Evolutionary conservation across 2,797 vertebrate genomes (phyloP).

Genomic region (Sarcophilus harrisii): DNA sequence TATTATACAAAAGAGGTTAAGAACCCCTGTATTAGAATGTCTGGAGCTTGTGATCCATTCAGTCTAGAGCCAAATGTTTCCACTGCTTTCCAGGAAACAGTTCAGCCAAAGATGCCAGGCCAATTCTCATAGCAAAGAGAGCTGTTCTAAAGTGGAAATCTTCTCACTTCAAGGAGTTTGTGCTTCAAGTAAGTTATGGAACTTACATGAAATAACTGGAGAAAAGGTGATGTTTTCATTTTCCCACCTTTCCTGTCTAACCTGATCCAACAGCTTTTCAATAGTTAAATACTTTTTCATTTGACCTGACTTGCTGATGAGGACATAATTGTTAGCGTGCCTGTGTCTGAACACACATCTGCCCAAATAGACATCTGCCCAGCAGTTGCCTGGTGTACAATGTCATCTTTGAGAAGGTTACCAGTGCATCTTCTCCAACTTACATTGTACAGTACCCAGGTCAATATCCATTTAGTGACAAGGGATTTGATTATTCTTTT

Average conservation of each 20-base stretch:
- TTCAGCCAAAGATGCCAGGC: neutral
- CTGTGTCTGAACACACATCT: neutral
- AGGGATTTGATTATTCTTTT: neutral
- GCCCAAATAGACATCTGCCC: neutral
- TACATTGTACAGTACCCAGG: neutral
- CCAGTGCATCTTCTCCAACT: constrained; percentile 4
- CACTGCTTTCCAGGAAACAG: constrained; percentile 9
- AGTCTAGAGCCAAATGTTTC: constrained; percentile 11
- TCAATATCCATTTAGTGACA: neutral
- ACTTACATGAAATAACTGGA: neutral
- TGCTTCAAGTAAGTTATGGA: neutral
- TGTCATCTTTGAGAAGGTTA: constrained; percentile 29
- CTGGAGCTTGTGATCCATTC: neutral
- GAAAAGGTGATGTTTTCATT: neutral
- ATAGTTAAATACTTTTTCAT: neutral
- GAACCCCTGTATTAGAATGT: neutral
- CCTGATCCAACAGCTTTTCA: neutral
- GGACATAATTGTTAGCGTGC: neutral
- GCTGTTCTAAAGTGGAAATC: neutral
- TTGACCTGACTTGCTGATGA: neutral
- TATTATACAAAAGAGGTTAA: neutral
- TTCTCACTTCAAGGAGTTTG: neutral
- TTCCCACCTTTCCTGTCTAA: neutral
- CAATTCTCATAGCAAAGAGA: neutral
- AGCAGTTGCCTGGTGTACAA: neutral